Base-by-base conservation (phyloP, 2,888 invertebrate genomes). In the Leptodirus hochenwartii region DNA sequence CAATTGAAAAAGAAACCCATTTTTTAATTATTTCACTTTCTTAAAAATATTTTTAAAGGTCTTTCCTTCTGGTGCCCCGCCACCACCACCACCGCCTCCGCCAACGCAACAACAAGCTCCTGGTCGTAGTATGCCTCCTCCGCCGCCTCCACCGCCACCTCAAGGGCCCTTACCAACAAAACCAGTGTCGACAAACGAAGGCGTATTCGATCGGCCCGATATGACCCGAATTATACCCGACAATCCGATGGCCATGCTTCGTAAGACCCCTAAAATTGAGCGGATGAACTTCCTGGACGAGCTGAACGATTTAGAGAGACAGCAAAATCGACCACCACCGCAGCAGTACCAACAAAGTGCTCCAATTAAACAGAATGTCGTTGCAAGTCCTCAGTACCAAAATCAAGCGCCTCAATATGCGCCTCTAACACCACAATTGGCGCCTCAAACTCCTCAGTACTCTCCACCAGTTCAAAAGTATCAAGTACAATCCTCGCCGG, bases 211-310 rank as follows among this genome's bases (percentile, higher is more conserved):
- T 50, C 58, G 76, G 34, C 76, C 76, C 11, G 76, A 76, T 55
- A 77, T 76, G 43, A 75, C 75, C 12, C 51, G 51, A 30, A 56
- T 56, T 25, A 76, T 76, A 27, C 76, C 76, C 5, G 62, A 71
- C 36, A 76, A 76, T 47, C 76, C 76, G 1, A 76, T 76, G 51
- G 68, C 71, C 15, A 59, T 68, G 55, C 50, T 76, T 36, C 61
- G 70, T 39, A 74, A 72, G 58, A 73, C 75, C 3, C 66, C 71
- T 35, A 71, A 72, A 33, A 73, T 75, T 1, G 43, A 46, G 31
- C 43, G 49, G 31, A 48, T 39, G 31, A 42, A 44, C 9, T 41
- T 50, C 15, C 36, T 50, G 2, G 50, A 51, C 22, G 46, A 51
- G 29, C 37, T 49, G 32, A 47, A 42, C 29, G 32, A 37, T 31